Conservation (phyloP, 2,888 invertebrate species). For the Periphyllus acericola region DNA sequence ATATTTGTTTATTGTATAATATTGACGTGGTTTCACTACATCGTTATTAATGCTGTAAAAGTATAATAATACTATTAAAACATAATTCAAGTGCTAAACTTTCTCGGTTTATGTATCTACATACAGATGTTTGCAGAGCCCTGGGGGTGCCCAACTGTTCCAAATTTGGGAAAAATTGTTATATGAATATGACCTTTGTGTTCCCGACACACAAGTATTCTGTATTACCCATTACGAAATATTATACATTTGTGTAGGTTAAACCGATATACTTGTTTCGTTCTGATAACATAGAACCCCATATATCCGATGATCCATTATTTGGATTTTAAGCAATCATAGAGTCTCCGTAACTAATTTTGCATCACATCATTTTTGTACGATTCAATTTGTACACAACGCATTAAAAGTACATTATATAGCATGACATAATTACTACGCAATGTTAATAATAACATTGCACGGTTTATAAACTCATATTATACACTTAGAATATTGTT, state of each 20-base stretch:
- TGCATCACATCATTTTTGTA: background rate
- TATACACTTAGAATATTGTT: background rate
- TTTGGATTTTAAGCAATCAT: slow-evolving; percentile 10
- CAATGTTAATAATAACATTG: background rate
- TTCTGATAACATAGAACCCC: no score
- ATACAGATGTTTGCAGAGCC: background rate
- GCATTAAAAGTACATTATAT: background rate
- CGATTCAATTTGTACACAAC: background rate
- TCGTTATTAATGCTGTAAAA: background rate
- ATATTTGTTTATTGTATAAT: slow-evolving; percentile 2
- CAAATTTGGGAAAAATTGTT: slow-evolving; percentile 24
- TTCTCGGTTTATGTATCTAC: background rate
- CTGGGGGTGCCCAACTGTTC: background rate
- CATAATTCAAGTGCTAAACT: background rate
- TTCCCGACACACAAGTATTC: background rate
- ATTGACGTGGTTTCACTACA: background rate
- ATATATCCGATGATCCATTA: background rate
- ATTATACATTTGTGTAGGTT: background rate
- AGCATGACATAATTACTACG: background rate
- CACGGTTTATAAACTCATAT: background rate
- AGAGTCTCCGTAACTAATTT: background rate
- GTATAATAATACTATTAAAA: slow-evolving; percentile 13
- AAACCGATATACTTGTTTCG: background rate
- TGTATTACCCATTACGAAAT: background rate
- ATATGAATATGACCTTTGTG: background rate